These are phyloP conservation scores for Macrochelys suwanniensis DNA, from an alignment of 2,797 vertebrate species.

Conservation along the genomic window DNA sequence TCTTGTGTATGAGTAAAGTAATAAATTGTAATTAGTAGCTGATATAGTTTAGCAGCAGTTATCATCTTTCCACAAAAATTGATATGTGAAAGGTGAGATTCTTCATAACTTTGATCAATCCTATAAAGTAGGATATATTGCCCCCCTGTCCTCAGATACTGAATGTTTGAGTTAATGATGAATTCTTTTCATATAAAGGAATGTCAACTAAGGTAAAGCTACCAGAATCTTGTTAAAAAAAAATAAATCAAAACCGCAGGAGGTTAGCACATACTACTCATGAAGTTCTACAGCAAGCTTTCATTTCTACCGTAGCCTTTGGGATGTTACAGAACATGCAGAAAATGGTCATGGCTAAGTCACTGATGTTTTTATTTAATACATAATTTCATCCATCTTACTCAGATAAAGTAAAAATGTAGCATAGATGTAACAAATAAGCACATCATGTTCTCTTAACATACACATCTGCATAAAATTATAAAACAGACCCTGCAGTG, in stretches of 20 bases:
- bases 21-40: background rate
- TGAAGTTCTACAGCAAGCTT: conserved; percentile 30
- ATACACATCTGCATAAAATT: conserved; percentile 80
- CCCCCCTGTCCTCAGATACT: background rate
- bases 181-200: background rate
- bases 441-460: conserved; percentile 81
- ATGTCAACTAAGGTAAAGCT: background rate
- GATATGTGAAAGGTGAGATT: background rate
- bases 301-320: conserved; percentile 51
- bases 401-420: conserved; percentile 77
- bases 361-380: conserved; percentile 80
- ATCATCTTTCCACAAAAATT: background rate
- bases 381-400: conserved; percentile 84
- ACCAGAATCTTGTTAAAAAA: background rate
- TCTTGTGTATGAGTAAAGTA: background rate
- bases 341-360: conserved; percentile 63
- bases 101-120: background rate
- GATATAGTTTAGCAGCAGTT: background rate
- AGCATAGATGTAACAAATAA: conserved; percentile 83
- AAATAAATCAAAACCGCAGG: background rate
- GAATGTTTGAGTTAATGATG: background rate
- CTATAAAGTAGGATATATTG: background rate
- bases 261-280: background rate
- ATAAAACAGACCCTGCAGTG: conserved; percentile 57
- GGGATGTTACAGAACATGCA: conserved; percentile 44